Conservation (phyloP, 2,888 invertebrate genomes). For the Drosophila engyochracea region DNA sequence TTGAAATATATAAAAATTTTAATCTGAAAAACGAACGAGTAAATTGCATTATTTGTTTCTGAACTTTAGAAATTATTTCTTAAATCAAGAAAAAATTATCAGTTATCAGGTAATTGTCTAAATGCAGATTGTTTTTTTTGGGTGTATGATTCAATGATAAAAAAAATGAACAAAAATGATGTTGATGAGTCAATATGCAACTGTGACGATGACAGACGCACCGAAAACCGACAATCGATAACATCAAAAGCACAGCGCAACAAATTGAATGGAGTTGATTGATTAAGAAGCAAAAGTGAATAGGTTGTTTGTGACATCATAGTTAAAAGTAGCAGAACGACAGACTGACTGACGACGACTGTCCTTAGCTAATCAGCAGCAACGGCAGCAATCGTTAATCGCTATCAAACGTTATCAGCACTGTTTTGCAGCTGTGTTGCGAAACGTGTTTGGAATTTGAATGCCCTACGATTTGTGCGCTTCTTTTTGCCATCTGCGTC, state of each 20-base stretch:
- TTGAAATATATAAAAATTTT: no score
- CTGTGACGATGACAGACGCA: not conserved
- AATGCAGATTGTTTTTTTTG: not conserved
- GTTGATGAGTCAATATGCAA: slow-evolving; percentile 41
- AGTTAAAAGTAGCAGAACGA: slow-evolving; percentile 23
- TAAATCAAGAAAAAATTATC: not conserved
- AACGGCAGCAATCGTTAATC: slow-evolving; percentile 9
- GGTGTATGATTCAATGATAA: not conserved
- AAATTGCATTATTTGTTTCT: no score
- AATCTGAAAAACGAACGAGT: no score
- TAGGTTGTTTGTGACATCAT: slow-evolving; percentile 40
- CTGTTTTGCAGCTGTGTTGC: slow-evolving; percentile 20
- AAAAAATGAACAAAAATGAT: no score
- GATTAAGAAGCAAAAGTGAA: slow-evolving; percentile 7
- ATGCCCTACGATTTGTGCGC: slow-evolving; percentile 20
- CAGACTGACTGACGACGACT: slow-evolving; percentile 44
- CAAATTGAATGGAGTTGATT: slow-evolving; percentile 15
- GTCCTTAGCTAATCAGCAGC: slow-evolving; percentile 18
- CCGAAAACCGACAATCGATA: not conserved
- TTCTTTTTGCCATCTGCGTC: slow-evolving; percentile 30
- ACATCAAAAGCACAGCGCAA: no score
- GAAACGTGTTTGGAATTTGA: slow-evolving; percentile 54
- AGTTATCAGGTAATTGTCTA: not conserved
- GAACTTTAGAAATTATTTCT: not conserved
- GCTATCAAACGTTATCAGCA: slow-evolving; percentile 39